A percentile compares a stretch with the other conserved stretches of the same genome.
Conservation (phyloP, 2,113 vertebrate genomes). For the Oreocharis arfaki region DNA sequence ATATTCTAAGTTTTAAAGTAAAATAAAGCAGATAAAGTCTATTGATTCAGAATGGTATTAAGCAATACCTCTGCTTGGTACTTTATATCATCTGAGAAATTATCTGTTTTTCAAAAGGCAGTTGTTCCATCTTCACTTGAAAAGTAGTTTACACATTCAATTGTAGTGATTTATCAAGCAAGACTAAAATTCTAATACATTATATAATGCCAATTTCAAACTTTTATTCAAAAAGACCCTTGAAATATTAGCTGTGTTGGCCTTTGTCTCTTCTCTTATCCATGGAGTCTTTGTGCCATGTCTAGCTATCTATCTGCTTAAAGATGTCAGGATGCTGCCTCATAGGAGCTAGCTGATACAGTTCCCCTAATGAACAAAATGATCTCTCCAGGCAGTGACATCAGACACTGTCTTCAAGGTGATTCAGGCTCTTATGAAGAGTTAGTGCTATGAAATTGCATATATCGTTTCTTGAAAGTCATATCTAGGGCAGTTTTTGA, state of each 20-base stretch:
- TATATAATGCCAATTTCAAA: neutral
- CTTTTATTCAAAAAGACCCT: neutral
- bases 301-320: neutral
- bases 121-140: neutral
- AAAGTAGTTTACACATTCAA: neutral
- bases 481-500: conserved; percentile 47
- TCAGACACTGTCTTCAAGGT: conserved; percentile 46
- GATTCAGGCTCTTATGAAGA: conserved; percentile 18
- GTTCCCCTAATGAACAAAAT: conserved; percentile 27
- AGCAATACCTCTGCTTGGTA: neutral
- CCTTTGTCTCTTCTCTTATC: conserved; percentile 7
- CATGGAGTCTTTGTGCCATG: neutral
- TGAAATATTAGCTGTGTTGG: neutral
- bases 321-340: neutral
- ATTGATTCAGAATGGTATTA: neutral
- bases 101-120: neutral
- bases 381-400: conserved; percentile 15
- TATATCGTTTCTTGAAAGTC: neutral
- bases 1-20: neutral
- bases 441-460: neutral
- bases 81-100: neutral
- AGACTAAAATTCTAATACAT: neutral
- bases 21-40: neutral
- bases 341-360: neutral
- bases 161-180: neutral